Base-by-base conservation (phyloP, 2,888 invertebrate species). In the Spodoptera littoralis region DNA sequence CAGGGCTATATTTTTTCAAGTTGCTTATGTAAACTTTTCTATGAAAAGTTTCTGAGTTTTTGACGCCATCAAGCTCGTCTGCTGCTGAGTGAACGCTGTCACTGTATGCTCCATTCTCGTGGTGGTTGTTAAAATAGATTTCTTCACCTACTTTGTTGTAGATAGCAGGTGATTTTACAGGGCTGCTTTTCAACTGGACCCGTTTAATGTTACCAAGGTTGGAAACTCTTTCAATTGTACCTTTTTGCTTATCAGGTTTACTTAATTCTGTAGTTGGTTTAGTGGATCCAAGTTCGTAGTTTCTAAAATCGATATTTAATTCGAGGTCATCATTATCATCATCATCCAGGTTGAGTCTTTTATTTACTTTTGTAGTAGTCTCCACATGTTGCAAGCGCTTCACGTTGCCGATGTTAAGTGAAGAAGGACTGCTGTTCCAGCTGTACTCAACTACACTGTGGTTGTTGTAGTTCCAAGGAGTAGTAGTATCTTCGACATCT, bases 151-250 rank as follows among this genome's bases (percentile, higher is more conserved):
- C 36, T 9, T 64, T 70, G 3, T 53, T n/a, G 55, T 64, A 69
- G 12, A 79, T 4, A 41, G 52, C 49, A 2, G 86, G 84, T 0
- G 88, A 84, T 80, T 85, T 87, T 0, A 86, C 82, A 6, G 83
- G 80, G 30, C 77, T 85, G 22, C 80, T 76, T 18, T 63, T 65
- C 18, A 84, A 62, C 47, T 85, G 74, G 13, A 87, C 83, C 36
- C 88, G 84, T 72, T 84, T 81, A 9, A 91, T 79, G 46, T 76
- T 88, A 5, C 85, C 89, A 3, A 81, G 61, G 60, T 84, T 85
- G 2, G 86, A 53, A 9, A 90, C 82, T 79, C 79, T 88, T 64
- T 85, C 79, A 3, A 90, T 73, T 3, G 66, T 81, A 2, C 82
- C 89, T 68, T 72, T 70, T 36, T 48, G 56, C 46, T 57, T 51